Percentiles rank a stretch among this genome's conserved stretches.
Conservation (phyloP, 2,888 invertebrate genomes). For the Amphipoea oculea region DNA sequence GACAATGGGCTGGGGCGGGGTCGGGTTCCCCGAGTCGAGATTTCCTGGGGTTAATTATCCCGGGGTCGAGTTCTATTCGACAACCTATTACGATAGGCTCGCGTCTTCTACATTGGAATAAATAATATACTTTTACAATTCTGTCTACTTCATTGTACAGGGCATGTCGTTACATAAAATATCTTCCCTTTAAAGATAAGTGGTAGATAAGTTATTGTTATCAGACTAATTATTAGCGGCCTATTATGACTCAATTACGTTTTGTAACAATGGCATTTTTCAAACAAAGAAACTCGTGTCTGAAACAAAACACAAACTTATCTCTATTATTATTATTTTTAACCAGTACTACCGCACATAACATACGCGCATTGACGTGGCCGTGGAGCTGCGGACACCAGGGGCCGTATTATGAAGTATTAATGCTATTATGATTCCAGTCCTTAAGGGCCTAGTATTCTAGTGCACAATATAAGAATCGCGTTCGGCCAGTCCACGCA, state of each 20-base stretch:
- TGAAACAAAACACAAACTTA: background rate
- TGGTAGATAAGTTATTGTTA: background rate
- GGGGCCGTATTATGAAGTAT: too few relatives aligned
- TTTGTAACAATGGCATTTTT: background rate
- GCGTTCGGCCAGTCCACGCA: too few relatives aligned
- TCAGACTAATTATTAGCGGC: background rate
- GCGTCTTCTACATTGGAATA: background rate
- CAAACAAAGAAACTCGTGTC: slow-evolving; percentile 13
- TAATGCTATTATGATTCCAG: too few relatives aligned
- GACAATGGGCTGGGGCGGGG: too few relatives aligned
- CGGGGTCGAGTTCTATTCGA: too few relatives aligned
- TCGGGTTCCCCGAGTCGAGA: too few relatives aligned
- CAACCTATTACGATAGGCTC: background rate
- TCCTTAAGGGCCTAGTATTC: too few relatives aligned
- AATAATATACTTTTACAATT: background rate
- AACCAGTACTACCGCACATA: too few relatives aligned
- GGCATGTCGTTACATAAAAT: background rate
- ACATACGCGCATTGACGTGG: too few relatives aligned
- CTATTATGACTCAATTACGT: slow-evolving; percentile 2
- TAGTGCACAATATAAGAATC: too few relatives aligned
- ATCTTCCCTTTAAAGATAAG: background rate
- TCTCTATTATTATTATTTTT: background rate
- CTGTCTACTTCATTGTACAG: background rate
- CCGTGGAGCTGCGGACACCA: too few relatives aligned
- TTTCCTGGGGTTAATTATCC: too few relatives aligned